A percentile compares a stretch with the other conserved stretches of the same genome.
Evolutionary conservation across 2,888 invertebrate species (phyloP).

Genomic region (Campaea margaritaria): DNA sequence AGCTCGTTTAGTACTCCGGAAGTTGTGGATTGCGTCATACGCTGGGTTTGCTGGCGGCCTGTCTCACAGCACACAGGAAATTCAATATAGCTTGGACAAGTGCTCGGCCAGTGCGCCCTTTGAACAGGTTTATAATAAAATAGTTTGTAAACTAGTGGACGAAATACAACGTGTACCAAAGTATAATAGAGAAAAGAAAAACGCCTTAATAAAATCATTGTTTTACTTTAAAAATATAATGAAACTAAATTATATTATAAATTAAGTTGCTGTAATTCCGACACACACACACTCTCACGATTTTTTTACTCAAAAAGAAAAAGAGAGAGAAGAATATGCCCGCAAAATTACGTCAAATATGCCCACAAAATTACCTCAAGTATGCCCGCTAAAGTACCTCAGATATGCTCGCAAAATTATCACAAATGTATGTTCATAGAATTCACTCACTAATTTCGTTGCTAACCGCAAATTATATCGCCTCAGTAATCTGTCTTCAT

Average conservation of each 20-base stretch:
- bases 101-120: conserved; percentile 7
- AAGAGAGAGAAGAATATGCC: too few species aligned
- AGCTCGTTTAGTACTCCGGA: conserved; percentile 15
- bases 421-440: conserved; percentile 2
- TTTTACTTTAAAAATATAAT: too few species aligned
- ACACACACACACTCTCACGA: too few species aligned
- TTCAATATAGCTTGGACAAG: conserved; percentile 17
- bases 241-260: too few species aligned
- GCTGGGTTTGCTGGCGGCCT: conserved; percentile 16
- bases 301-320: too few species aligned
- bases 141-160: background rate
- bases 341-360: too few species aligned
- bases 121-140: background rate
- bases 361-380: background rate
- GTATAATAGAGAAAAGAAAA: too few species aligned
- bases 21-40: conserved; percentile 22
- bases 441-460: conserved; percentile 23
- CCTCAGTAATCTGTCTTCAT: conserved; percentile 29
- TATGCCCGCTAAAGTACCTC: conserved; percentile 1
- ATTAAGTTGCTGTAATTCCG: too few species aligned
- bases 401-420: conserved; percentile 4
- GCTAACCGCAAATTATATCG: conserved; percentile 16
- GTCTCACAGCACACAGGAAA: conserved; percentile 15
- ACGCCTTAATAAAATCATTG: too few species aligned
- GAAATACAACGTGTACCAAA: too few species aligned